These are phyloP conservation scores for Silurus lanzhouensis DNA, from an alignment of 2,797 vertebrate genomes.

Conservation along the genomic window DNA sequence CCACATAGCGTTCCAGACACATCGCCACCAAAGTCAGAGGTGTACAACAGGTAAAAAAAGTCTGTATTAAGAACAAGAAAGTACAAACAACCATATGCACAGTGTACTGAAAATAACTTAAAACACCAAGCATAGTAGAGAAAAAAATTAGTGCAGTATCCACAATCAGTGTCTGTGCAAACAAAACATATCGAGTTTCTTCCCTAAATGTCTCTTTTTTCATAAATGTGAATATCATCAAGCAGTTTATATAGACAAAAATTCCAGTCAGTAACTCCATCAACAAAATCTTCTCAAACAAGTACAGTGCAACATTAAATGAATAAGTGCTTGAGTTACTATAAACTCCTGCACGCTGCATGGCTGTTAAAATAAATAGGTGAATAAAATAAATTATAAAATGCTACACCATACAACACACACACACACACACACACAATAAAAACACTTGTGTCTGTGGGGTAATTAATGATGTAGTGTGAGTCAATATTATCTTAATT, in stretches of 20 bases:
- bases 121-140: slow-evolving; percentile 37
- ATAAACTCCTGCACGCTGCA: background rate
- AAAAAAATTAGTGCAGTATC: too few species aligned
- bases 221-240: slow-evolving; percentile 61
- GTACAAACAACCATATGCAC: slow-evolving; percentile 53
- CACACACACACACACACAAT: slow-evolving; percentile 32
- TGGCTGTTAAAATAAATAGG: background rate
- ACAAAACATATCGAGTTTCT: slow-evolving; percentile 67
- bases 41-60: slow-evolving; percentile 44
- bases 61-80: background rate
- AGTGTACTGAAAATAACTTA: background rate
- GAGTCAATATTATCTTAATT: too few species aligned
- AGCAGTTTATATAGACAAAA: slow-evolving; percentile 39
- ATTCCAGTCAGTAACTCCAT: too few species aligned
- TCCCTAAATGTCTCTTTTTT: slow-evolving; percentile 59
- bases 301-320: too few species aligned
- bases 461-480: too few species aligned
- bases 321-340: too few species aligned
- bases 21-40: slow-evolving; percentile 65
- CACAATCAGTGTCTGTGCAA: slow-evolving; percentile 40
- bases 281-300: too few species aligned
- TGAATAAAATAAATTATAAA: background rate
- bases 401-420: background rate
- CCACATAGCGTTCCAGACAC: slow-evolving; percentile 63
- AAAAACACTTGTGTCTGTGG: slow-evolving; percentile 39